phyloP scores from a whole-genome alignment of 2,797 vertebrate species.

The Echiichthys vipera region DNA sequence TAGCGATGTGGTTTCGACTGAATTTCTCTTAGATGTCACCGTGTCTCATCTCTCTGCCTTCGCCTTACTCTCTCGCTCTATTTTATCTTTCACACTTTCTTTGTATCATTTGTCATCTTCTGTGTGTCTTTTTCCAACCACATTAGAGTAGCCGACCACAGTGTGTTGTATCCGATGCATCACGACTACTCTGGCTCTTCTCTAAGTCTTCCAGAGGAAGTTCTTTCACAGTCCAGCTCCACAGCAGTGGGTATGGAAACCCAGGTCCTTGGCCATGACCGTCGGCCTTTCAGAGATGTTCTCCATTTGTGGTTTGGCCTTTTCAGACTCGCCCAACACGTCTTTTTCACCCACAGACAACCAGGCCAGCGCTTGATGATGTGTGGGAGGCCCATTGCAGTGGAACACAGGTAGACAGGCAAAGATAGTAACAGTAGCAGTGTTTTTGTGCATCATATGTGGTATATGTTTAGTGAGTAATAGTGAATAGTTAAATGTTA shows the following conservation, averaged over 20 bases:
- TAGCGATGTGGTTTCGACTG: neutral
- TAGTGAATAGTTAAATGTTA: neutral
- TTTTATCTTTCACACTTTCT: conserved; percentile 30
- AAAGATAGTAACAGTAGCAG: conserved; percentile 6
- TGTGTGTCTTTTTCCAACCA: conserved; percentile 47
- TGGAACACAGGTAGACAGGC: conserved; percentile 1
- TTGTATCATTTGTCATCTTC: conserved; percentile 11
- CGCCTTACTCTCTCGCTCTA: neutral
- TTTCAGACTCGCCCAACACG: conserved; percentile 17
- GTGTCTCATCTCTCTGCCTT: neutral
- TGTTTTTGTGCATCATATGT: neutral
- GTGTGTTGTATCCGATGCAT: conserved; percentile 17
- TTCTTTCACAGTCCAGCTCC: conserved; percentile 27
- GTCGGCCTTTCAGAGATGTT: conserved; percentile 10
- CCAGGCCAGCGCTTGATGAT: neutral
- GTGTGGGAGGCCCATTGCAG: conserved; percentile 16
- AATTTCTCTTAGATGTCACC: neutral
- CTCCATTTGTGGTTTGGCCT: conserved; percentile 72
- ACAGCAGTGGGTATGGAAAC: conserved; percentile 50
- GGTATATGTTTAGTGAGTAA: neutral
- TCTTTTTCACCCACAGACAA: conserved; percentile 32
- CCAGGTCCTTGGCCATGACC: conserved; percentile 32
- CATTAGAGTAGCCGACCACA: conserved; percentile 52
- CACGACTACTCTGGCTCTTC: conserved; percentile 23
- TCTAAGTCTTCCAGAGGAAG: conserved; percentile 45